Percentiles rank a stretch among this genome's conserved stretches.
Conservation (phyloP, 2,888 invertebrate genomes). For the Callinectes sapidus region DNA sequence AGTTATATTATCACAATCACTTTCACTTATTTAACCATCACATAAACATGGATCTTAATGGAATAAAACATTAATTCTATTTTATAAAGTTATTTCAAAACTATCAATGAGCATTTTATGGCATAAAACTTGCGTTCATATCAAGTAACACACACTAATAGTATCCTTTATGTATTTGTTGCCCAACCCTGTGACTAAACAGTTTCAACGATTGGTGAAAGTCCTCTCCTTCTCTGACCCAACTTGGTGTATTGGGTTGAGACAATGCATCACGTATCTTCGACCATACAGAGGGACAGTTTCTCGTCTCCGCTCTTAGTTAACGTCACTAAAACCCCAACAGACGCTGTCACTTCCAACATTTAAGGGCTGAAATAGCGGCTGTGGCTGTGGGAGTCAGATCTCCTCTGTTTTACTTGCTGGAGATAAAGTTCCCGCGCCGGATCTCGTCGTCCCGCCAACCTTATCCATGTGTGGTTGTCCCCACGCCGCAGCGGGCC, state of each 20-base stretch:
- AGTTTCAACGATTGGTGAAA: neutral
- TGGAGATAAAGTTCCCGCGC: constrained; percentile 12
- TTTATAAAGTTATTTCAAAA: neutral
- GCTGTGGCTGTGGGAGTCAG: neutral
- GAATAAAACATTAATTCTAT: neutral
- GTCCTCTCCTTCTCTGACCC: neutral
- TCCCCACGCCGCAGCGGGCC: neutral
- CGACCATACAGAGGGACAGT: neutral
- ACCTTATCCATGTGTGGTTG: constrained; percentile 32
- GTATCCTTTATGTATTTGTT: neutral
- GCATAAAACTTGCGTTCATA: neutral
- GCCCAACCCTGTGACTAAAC: neutral
- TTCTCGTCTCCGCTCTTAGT: constrained; percentile 6
- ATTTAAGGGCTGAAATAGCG: neutral
- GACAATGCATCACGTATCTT: neutral
- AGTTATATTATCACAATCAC: neutral
- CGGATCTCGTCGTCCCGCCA: neutral
- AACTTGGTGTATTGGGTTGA: neutral
- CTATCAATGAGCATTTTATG: neutral
- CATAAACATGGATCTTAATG: neutral
- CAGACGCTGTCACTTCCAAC: neutral
- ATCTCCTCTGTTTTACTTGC: neutral
- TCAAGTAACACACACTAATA: neutral
- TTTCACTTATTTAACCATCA: neutral
- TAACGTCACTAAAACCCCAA: neutral